Percentiles rank a stretch among this genome's conserved stretches.
Conservation (phyloP, 2,113 vertebrate species). For the Odontophorus gujanensis region DNA sequence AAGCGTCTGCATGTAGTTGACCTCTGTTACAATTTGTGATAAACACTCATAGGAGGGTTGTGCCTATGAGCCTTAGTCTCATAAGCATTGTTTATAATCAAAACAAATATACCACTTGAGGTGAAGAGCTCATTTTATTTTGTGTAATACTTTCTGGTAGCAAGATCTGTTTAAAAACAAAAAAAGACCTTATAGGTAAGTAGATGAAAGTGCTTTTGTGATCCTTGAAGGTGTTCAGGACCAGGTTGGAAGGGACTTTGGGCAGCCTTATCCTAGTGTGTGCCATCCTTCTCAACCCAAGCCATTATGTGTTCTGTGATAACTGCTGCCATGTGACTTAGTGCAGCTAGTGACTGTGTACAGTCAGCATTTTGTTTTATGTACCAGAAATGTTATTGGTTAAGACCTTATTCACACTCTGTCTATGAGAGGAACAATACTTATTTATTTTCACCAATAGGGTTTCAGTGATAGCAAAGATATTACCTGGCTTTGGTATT, state of each 20-base stretch:
- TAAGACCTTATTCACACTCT: not conserved
- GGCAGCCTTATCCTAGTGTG: too few species aligned
- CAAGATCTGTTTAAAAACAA: not conserved
- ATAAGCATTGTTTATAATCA: not conserved
- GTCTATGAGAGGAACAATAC: not conserved
- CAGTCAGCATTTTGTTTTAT: not conserved
- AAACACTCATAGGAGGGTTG: not conserved
- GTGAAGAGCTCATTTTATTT: not conserved
- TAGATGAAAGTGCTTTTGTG: not conserved
- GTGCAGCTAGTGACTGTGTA: not conserved
- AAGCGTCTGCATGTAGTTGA: not conserved
- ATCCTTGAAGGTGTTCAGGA: not conserved
- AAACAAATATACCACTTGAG: not conserved
- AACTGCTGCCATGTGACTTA: not conserved
- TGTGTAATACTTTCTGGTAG: not conserved
- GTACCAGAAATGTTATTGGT: not conserved
- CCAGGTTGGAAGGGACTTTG: too few species aligned
- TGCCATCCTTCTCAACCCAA: too few species aligned
- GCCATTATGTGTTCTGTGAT: too few species aligned
- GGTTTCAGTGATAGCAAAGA: not conserved
- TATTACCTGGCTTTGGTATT: not conserved
- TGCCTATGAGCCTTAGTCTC: not conserved
- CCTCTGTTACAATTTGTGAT: not conserved
- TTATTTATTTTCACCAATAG: not conserved
- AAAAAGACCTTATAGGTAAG: not conserved